Conservation (phyloP, 2,797 vertebrate species). For the Malurus leucopterus region DNA sequence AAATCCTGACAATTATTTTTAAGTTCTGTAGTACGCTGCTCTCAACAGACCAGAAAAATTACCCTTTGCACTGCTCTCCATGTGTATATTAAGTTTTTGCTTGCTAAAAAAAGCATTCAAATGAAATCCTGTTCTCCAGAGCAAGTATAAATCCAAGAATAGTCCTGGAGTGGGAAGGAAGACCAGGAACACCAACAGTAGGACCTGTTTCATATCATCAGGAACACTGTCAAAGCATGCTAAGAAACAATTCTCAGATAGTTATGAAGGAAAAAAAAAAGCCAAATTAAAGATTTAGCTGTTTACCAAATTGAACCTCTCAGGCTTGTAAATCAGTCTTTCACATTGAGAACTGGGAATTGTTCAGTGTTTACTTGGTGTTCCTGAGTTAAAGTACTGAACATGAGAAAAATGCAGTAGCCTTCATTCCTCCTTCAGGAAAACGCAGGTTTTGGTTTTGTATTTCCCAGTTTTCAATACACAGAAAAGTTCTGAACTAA, state of each 20-base stretch:
- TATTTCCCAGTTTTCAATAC: not conserved
- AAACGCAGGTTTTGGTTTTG: not conserved
- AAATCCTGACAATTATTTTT: not conserved
- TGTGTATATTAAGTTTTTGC: not conserved
- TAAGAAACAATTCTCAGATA: not conserved
- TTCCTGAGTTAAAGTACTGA: not conserved
- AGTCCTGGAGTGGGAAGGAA: not conserved
- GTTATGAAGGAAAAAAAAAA: not conserved
- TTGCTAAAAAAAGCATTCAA: not conserved
- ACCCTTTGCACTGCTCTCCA: not conserved
- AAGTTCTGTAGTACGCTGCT: not conserved
- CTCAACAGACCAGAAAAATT: not conserved
- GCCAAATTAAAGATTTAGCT: not conserved
- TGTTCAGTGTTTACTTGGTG: not conserved
- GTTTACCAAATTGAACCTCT: not conserved
- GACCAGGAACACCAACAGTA: not conserved
- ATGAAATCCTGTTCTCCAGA: not conserved
- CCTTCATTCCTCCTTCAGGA: not conserved
- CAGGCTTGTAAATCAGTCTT: not conserved
- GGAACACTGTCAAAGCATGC: not conserved
- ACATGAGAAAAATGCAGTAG: not conserved
- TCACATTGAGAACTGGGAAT: not conserved
- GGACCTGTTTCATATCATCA: not conserved
- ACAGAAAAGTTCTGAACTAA: not conserved
- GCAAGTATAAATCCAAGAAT: not conserved